Conservation (phyloP, 2,797 vertebrate genomes). For the Chaetophractus vellerosus region DNA sequence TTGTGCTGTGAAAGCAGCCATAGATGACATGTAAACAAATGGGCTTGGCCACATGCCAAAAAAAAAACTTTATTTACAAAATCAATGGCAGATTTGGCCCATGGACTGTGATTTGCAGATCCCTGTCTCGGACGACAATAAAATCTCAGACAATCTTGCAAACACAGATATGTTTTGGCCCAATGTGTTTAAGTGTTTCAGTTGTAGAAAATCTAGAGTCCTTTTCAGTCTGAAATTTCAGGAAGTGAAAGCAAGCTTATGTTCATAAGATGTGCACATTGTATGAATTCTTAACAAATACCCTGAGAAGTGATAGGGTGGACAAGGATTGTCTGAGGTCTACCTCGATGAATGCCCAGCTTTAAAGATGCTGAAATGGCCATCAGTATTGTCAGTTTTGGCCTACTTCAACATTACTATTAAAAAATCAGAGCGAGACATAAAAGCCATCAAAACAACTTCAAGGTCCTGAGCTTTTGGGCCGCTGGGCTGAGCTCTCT, state of each 20-base stretch:
- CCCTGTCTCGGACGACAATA: neutral
- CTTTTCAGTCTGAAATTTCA: neutral
- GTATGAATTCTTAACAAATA: neutral
- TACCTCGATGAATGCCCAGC: neutral
- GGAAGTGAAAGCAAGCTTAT: neutral
- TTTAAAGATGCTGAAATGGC: neutral
- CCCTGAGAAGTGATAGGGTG: rapidly evolving
- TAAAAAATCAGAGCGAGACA: neutral
- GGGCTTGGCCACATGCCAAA: neutral
- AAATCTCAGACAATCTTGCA: neutral
- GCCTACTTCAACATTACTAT: neutral
- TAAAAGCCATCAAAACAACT: neutral
- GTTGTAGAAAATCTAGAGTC: rapidly evolving
- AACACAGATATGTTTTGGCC: too few relatives aligned
- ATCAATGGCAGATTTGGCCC: neutral
- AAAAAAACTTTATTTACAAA: neutral
- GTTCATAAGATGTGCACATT: rapidly evolving
- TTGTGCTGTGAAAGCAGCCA: neutral
- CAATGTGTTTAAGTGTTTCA: neutral
- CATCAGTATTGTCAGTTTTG: neutral
- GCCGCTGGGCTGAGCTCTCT: rapidly evolving
- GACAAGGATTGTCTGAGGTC: rapidly evolving
- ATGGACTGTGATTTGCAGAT: neutral
- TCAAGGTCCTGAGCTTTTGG: too few relatives aligned
- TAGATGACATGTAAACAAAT: rapidly evolving